These are phyloP conservation scores for Paratrypauchen microcephalus DNA, from an alignment of 2,797 vertebrate genomes.

Conservation along the genomic window DNA sequence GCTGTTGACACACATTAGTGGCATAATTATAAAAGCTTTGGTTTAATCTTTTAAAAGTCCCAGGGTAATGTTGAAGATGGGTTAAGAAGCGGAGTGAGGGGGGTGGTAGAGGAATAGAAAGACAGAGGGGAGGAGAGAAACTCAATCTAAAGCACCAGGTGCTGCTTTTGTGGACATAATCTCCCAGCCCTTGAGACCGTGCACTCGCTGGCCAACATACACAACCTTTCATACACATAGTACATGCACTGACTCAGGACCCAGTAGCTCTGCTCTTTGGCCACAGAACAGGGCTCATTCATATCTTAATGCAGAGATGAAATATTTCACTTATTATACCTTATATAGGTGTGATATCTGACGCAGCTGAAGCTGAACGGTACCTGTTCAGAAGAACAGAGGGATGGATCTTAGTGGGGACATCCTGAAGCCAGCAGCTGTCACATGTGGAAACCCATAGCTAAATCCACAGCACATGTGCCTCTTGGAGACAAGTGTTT, in stretches of 20 bases:
- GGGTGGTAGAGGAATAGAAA: slow-evolving; percentile 48
- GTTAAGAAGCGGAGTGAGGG: slow-evolving; percentile 65
- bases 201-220: slow-evolving; percentile 62
- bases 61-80: slow-evolving; percentile 69
- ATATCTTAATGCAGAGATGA: slow-evolving; percentile 26
- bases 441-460: slow-evolving; percentile 30
- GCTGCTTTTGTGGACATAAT: slow-evolving; percentile 79
- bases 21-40: slow-evolving; percentile 62
- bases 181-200: slow-evolving; percentile 74
- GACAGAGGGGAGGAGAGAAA: slow-evolving; percentile 63
- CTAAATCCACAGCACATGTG: slow-evolving; percentile 42
- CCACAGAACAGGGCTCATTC: slow-evolving; percentile 29
- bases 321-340: slow-evolving; percentile 1
- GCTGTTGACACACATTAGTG: slow-evolving; percentile 61
- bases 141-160: slow-evolving; percentile 79
- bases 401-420: not conserved
- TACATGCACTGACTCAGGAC: slow-evolving; percentile 42
- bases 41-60: slow-evolving; percentile 78
- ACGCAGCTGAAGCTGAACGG: not conserved
- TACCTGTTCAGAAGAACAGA: slow-evolving; percentile 19
- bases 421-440: slow-evolving; percentile 20
- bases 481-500: slow-evolving; percentile 18
- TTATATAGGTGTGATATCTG: slow-evolving; percentile 4
- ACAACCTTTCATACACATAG: slow-evolving; percentile 60
- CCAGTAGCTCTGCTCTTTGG: slow-evolving; percentile 42